Evolutionary conservation across 2,888 invertebrate genomes (phyloP), one percentile per base, ranked within the genome.

Genomic region (Sabatieria punctata): DNA sequence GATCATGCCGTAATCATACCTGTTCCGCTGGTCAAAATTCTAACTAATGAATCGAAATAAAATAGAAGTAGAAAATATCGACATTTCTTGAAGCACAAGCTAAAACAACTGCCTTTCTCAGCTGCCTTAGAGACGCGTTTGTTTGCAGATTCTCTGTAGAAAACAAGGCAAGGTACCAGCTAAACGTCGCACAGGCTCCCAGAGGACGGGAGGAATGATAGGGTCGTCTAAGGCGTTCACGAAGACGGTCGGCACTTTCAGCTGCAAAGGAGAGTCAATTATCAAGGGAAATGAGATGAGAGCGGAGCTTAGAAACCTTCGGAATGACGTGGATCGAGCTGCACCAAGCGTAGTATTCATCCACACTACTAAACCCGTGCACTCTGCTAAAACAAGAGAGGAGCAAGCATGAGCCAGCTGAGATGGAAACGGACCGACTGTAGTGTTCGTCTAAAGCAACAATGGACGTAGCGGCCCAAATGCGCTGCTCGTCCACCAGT

Each of bases 161-260:
- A n/a, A n/a, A n/a, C n/a, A n/a, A n/a, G n/a, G n/a, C n/a, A n/a
- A n/a, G n/a, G n/a, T n/a, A n/a, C n/a, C n/a, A n/a, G n/a, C n/a
- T n/a, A n/a, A n/a, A n/a, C n/a, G n/a, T n/a, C n/a, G 43, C 22
- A 75, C 79, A 4, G 80, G 77, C 21, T 76, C 72, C 53, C 84
- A 69, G 47, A 91, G 68, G 25, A 76, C 74, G 54, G 79, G 79
- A 6, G 88, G 88, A 42, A 89, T 79, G 42, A 91, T 75, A 2
- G 91, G 91, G 71, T 91, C 91, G 68, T 91, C 91, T 55, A 77
- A 74, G 8, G 89, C 76, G 69, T 91, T 91, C 49, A 91, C 76
- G 64, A 86, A 85, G 56, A 91, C 76, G 78, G 88, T 83, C 11
- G 89, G 89, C 21, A 79, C 77, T n/a, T n/a, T n/a, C n/a, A n/a